These are phyloP conservation scores for Pelusios castaneus DNA, from an alignment of 2,113 vertebrate genomes.

Conservation along the genomic window DNA sequence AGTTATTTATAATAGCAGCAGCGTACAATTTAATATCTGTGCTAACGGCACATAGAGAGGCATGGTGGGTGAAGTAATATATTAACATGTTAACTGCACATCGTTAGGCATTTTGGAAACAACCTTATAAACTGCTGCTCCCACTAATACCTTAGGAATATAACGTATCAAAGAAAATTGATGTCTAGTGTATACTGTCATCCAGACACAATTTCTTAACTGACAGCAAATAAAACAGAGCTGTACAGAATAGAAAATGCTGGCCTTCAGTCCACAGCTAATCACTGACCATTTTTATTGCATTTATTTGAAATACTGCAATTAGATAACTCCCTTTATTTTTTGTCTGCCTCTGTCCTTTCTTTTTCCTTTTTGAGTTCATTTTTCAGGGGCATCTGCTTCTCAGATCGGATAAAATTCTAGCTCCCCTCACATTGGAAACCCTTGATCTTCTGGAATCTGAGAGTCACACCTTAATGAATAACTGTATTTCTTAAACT, in stretches of 20 bases:
- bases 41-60: constrained; percentile 28
- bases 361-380: background rate
- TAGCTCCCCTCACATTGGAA: background rate
- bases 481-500: background rate
- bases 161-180: constrained; percentile 24
- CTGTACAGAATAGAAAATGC: background rate
- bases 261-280: background rate
- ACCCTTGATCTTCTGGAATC: background rate
- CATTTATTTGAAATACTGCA: background rate
- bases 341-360: background rate
- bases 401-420: background rate
- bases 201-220: background rate
- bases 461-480: background rate
- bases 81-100: constrained; percentile 16
- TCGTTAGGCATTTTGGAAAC: constrained; percentile 36
- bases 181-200: background rate
- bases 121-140: background rate
- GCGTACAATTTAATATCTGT: constrained; percentile 47
- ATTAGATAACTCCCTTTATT: background rate
- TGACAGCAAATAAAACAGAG: constrained; percentile 20
- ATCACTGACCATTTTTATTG: background rate
- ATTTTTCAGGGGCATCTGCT: background rate
- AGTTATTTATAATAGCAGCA: constrained; percentile 42
- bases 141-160: constrained; percentile 11
- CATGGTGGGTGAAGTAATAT: background rate